Percentiles rank a stretch among this genome's conserved stretches.
Evolutionary conservation across 2,888 invertebrate species (phyloP).

Genomic region (Polydrusus cervinus): DNA sequence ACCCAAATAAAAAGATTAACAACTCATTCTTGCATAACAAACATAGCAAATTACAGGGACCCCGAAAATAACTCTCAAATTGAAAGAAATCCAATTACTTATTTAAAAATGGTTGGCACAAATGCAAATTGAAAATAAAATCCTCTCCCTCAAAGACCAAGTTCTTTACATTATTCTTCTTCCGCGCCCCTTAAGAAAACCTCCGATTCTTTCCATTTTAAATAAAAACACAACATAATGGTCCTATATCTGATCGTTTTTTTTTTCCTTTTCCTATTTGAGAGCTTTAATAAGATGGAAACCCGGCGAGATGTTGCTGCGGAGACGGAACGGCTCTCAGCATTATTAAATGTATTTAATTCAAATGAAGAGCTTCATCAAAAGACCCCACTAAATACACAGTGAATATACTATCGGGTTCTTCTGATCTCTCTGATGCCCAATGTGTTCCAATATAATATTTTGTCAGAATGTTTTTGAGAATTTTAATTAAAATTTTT

Average conservation of each 20-base stretch:
- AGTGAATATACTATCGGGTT: slow-evolving; percentile 9
- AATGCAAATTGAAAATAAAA: slow-evolving; percentile 54
- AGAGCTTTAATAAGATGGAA: slow-evolving; percentile 43
- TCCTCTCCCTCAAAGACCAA: slow-evolving; percentile 47
- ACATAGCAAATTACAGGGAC: slow-evolving; percentile 21
- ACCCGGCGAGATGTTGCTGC: slow-evolving; percentile 13
- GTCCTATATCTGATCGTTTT: slow-evolving; percentile 44
- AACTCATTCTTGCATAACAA: slow-evolving; percentile 10
- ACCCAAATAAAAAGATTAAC: slow-evolving; percentile 15
- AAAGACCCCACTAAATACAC: slow-evolving; percentile 1
- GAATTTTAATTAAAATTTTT: too few relatives aligned
- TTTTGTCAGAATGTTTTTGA: too few relatives aligned
- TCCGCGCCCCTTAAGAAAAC: slow-evolving; percentile 41
- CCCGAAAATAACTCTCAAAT: slow-evolving; percentile 24
- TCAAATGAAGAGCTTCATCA: slow-evolving; percentile 35
- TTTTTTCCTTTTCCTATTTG: slow-evolving; percentile 18
- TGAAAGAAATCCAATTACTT: slow-evolving; percentile 50
- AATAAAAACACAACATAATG: slow-evolving; percentile 53
- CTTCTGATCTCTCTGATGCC: not conserved
- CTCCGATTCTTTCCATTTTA: slow-evolving; percentile 49
- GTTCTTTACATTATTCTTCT: slow-evolving; percentile 42
- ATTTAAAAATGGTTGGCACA: slow-evolving; percentile 38
- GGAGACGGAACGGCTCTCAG: slow-evolving; percentile 30
- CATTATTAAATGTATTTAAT: slow-evolving; percentile 46
- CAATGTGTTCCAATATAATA: not conserved